Percentiles rank a stretch among this genome's conserved stretches.
These are phyloP conservation scores for Apantesis nais DNA, from an alignment of 2,888 invertebrate species.

Conservation along the genomic window DNA sequence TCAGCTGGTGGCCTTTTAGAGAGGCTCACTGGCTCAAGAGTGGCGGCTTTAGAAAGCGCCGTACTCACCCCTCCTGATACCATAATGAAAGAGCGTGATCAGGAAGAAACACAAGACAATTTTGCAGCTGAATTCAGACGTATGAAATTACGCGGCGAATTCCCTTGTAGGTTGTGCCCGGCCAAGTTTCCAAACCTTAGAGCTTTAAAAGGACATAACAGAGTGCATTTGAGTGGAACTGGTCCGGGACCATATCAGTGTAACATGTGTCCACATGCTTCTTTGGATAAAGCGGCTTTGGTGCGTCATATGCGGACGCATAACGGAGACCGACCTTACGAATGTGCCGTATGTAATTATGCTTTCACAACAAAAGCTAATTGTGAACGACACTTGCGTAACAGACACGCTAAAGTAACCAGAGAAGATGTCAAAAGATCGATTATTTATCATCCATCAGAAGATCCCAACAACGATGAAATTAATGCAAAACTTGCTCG, in stretches of 20 bases:
- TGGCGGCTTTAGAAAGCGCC: slow-evolving; percentile 72
- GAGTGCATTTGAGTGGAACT: slow-evolving; percentile 92
- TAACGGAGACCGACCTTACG: slow-evolving; percentile 97
- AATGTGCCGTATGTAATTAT: slow-evolving; percentile 97
- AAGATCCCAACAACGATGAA: slow-evolving; percentile 93
- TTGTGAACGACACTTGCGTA: slow-evolving; percentile 97
- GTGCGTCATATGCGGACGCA: slow-evolving; percentile 97
- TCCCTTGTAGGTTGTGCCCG: slow-evolving; percentile 95
- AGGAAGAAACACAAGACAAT: slow-evolving; percentile 92
- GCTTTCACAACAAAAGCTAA: slow-evolving; percentile 99
- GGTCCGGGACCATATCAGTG: slow-evolving; percentile 94
- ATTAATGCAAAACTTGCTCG: slow-evolving; percentile 83
- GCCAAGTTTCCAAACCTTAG: slow-evolving; percentile 95
- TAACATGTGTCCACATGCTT: slow-evolving; percentile 96
- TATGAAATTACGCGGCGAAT: slow-evolving; percentile 95
- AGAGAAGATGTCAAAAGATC: slow-evolving; percentile 95
- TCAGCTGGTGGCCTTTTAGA: slow-evolving; percentile 88
- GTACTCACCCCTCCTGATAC: slow-evolving; percentile 79
- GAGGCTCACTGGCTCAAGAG: slow-evolving; percentile 83
- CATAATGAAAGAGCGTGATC: slow-evolving; percentile 72
- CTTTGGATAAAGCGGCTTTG: slow-evolving; percentile 95
- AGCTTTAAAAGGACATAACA: slow-evolving; percentile 95
- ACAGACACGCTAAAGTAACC: slow-evolving; percentile 94
- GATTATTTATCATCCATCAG: slow-evolving; percentile 94
- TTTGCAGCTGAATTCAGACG: slow-evolving; percentile 94